Base-by-base conservation (phyloP, 2,797 vertebrate genomes). In the Clarias pachynema region DNA sequence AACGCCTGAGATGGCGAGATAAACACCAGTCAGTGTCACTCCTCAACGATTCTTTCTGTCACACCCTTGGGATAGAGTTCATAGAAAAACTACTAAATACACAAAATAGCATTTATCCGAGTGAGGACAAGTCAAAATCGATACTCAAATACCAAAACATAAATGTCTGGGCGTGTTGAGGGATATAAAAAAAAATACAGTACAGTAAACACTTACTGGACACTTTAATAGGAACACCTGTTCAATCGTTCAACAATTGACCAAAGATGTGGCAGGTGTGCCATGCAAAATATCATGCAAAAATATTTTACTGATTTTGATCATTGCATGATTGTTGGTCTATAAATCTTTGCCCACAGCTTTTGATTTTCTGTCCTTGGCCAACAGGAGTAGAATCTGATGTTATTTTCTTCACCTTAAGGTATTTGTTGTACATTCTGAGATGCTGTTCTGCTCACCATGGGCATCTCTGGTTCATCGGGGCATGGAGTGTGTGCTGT, bases 21-120 rank as follows among this genome's bases (percentile, higher is more conserved):
- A 84, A 68, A 88, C 69, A 83, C 66, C 75, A 72, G 82, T 68
- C 86, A 88, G 66, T 86, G 86, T 86, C 82, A 84, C 84, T 75
- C 26, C 49, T 84, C 62, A 81, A 34, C n/a, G 84, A 86, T 84
- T 85, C 86, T 84, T 91, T 89, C 89, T 88, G 68, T 70, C 79
- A 87, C 75, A 60, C 60, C 83, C 88, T 26, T 66, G 34, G 70
- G 31, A 70, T 1, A 73, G 22, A 78, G 90, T 85, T 70, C 44
- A 83, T n/a, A 40, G 57, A 9, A 65, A 72, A 77, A 81, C 59
- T 68, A n/a, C 62, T 10, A 56, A 79, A 69, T 63, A 80, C 57
- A 74, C 22, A 60, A 65, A 78, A 83, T 56, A 49, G 63, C 24
- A 62, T 73, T 49, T n/a, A 62, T 69, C 37, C n/a, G 9, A 49